Evolutionary conservation across 2,797 vertebrate species (phyloP).

Genomic region (Anabas testudineus): DNA sequence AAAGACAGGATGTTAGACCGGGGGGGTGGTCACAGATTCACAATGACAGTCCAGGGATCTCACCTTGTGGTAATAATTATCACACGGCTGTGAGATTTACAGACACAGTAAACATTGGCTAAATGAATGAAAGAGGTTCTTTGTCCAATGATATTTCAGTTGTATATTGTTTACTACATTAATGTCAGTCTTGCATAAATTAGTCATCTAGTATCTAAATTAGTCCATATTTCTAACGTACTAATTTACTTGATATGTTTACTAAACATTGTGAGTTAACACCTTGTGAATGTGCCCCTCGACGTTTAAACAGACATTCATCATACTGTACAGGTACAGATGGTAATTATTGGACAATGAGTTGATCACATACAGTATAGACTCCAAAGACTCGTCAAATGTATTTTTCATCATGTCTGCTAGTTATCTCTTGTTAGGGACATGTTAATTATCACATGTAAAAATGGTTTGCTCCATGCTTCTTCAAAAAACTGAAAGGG

Average conservation of each 20-base stretch:
- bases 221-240: conserved; percentile 17
- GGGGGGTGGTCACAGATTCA: conserved; percentile 74
- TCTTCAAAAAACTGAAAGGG: conserved; percentile 8
- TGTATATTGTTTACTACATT: conserved; percentile 7
- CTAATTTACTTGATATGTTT: conserved; percentile 42
- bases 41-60: conserved; percentile 60
- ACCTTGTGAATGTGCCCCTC: conserved; percentile 68
- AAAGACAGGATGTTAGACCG: conserved; percentile 60
- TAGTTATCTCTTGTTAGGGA: conserved; percentile 27
- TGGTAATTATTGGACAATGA: conserved; percentile 29
- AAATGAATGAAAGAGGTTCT: conserved; percentile 34
- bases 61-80: conserved; percentile 37
- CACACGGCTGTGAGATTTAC: conserved; percentile 42
- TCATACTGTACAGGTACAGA: conserved; percentile 46
- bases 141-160: conserved; percentile 21
- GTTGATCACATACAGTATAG: conserved; percentile 36
- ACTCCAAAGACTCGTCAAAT: conserved; percentile 59
- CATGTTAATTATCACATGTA: conserved; percentile 6
- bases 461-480: not conserved
- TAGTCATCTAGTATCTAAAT: conserved; percentile 10
- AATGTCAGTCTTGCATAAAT: conserved; percentile 11
- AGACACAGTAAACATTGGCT: conserved; percentile 37
- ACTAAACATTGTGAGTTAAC: conserved; percentile 39
- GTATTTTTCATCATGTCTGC: conserved; percentile 25
- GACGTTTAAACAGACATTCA: conserved; percentile 45